These are phyloP conservation scores for Machimus atricapillus DNA, from an alignment of 2,888 invertebrate genomes.

Conservation along the genomic window DNA sequence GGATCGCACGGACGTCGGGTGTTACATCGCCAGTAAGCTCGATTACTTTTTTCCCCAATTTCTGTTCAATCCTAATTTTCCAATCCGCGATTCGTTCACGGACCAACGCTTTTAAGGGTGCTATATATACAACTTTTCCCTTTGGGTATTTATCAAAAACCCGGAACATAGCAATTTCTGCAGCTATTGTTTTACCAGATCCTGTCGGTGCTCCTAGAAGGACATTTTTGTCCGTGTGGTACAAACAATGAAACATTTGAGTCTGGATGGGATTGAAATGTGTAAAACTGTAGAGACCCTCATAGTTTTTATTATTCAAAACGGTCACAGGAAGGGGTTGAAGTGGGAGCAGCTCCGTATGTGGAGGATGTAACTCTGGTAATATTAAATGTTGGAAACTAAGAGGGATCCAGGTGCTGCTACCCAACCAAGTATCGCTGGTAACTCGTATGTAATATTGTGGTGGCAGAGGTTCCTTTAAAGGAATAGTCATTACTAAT, in stretches of 20 bases:
- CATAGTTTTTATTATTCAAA: conserved; percentile 77
- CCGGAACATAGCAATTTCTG: conserved; percentile 96
- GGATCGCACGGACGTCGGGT: conserved; percentile 83
- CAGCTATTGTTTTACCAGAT: conserved; percentile 97
- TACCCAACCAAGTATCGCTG: conserved; percentile 79
- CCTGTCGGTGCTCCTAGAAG: conserved; percentile 85
- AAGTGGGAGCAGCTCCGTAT: conserved; percentile 90
- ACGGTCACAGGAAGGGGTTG: conserved; percentile 88
- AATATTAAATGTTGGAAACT: conserved; percentile 87
- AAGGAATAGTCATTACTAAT: conserved; percentile 93
- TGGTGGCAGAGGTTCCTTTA: conserved; percentile 86
- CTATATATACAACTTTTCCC: conserved; percentile 94
- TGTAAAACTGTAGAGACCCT: conserved; percentile 85
- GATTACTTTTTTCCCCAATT: conserved; percentile 82
- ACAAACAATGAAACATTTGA: conserved; percentile 95
- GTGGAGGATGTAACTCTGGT: conserved; percentile 90
- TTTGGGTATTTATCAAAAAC: conserved; percentile 83
- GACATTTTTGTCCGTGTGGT: conserved; percentile 93
- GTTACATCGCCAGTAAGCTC: conserved; percentile 95
- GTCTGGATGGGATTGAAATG: conserved; percentile 99
- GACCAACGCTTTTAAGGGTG: conserved; percentile 96
- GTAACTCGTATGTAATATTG: conserved; percentile 89
- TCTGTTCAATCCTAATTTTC: conserved; percentile 79
- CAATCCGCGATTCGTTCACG: conserved; percentile 96
- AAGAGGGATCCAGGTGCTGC: conserved; percentile 68